phyloP scores from a whole-genome alignment of 2,888 invertebrate species.

The Ommatoiulus sabulosus region DNA sequence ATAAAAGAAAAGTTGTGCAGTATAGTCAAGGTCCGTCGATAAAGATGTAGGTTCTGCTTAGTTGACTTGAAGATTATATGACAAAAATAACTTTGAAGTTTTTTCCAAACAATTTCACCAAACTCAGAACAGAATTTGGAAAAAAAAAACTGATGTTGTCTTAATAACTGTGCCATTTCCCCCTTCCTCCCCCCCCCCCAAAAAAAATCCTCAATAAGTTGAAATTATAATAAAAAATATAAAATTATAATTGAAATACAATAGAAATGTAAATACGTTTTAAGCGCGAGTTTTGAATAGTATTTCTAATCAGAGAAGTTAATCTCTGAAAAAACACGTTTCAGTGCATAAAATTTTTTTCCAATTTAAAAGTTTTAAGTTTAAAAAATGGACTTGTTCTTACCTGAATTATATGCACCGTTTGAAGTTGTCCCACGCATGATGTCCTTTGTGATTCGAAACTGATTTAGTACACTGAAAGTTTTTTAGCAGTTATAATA shows the following conservation, averaged over 20 bases:
- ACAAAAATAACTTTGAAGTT: not conserved
- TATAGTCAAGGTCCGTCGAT: too few species aligned
- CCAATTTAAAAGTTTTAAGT: too few species aligned
- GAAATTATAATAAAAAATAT: too few species aligned
- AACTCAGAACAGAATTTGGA: conserved; percentile 11
- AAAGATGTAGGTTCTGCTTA: not conserved
- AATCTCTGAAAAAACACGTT: too few species aligned
- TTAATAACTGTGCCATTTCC: not conserved
- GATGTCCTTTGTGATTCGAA: not conserved
- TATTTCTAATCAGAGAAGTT: too few species aligned
- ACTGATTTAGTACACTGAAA: not conserved
- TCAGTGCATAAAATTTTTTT: too few species aligned
- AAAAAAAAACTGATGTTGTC: conserved; percentile 7
- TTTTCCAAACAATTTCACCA: not conserved
- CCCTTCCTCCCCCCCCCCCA: too few species aligned
- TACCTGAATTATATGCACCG: not conserved
- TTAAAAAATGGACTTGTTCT: not conserved
- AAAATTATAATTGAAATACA: too few species aligned
- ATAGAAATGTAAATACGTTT: too few species aligned
- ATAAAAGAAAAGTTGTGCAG: not conserved
- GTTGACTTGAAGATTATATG: not conserved
- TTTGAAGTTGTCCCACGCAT: not conserved
- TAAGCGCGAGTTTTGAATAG: too few species aligned
- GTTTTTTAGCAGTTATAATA: not conserved
- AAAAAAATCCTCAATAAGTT: not conserved